Evolutionary conservation across 2,113 vertebrate genomes (phyloP).

Genomic region (Platichthys flesus): DNA sequence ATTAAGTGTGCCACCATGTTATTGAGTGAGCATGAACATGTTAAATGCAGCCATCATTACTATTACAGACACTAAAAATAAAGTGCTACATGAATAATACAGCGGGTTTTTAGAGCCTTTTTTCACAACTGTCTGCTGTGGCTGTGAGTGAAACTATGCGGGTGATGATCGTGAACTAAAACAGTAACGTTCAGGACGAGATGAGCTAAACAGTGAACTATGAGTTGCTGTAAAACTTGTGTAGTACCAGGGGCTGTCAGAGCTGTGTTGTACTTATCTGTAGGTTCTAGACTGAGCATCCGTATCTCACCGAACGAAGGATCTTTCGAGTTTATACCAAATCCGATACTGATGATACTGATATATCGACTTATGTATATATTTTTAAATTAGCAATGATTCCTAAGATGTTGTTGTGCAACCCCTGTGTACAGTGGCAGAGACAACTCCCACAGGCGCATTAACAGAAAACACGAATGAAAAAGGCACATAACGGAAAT

Average conservation of each 20-base stretch:
- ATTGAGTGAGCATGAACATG: neutral
- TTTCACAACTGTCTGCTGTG: neutral
- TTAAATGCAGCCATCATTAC: neutral
- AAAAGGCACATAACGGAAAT: no score
- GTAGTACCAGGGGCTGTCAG: neutral
- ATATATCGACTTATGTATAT: no score
- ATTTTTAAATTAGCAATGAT: no score
- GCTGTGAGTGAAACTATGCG: neutral
- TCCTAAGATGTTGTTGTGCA: no score
- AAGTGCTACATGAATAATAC: neutral
- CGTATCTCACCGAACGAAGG: neutral
- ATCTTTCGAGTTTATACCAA: no score
- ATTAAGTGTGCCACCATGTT: neutral
- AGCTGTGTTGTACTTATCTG: neutral
- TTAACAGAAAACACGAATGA: no score
- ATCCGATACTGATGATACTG: no score
- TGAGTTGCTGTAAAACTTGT: neutral
- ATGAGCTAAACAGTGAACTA: neutral
- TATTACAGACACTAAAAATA: neutral
- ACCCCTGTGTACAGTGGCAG: no score
- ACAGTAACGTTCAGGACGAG: neutral
- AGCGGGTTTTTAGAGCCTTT: neutral
- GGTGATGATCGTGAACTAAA: neutral
- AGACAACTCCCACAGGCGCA: no score
- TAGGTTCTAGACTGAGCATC: neutral